A percentile compares a stretch with the other conserved stretches of the same genome.
These are phyloP conservation scores for Argopecten irradians DNA, from an alignment of 1,140 invertebrate genomes.

Conservation along the genomic window DNA sequence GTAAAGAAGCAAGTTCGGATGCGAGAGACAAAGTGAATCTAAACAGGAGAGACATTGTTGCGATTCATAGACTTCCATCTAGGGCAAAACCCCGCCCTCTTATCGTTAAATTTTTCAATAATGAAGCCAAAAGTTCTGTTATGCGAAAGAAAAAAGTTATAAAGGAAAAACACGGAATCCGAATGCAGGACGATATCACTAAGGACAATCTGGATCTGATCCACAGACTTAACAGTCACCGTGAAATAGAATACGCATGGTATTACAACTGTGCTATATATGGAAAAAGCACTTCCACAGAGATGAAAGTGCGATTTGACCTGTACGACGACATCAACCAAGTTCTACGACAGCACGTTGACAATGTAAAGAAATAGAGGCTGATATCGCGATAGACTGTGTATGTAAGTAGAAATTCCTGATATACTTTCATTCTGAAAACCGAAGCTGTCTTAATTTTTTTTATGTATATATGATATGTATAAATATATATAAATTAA, in stretches of 20 bases:
- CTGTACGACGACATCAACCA: conserved; percentile 26
- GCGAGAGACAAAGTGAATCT: too few relatives aligned
- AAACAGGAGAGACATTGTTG: background rate
- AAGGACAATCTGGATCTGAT: conserved; percentile 12
- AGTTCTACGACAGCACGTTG: too few relatives aligned
- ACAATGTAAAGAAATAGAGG: too few relatives aligned
- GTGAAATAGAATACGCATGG: conserved; percentile 2
- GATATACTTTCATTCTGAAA: too few relatives aligned
- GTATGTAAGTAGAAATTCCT: too few relatives aligned
- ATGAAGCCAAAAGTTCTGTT: background rate
- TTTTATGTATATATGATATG: too few relatives aligned
- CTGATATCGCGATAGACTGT: too few relatives aligned
- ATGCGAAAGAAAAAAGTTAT: conserved; percentile 8
- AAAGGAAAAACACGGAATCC: background rate
- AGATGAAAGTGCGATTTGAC: background rate
- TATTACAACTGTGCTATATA: conserved; percentile 24
- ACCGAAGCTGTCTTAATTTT: too few relatives aligned
- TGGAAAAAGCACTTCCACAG: too few relatives aligned
- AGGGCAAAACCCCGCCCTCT: conserved; percentile 2
- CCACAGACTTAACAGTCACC: background rate
- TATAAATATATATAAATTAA: too few relatives aligned
- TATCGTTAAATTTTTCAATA: conserved; percentile 25
- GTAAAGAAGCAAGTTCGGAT: too few relatives aligned
- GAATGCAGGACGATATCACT: conserved; percentile 14
- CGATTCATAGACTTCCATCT: background rate